phyloP scores from a whole-genome alignment of 2,113 vertebrate species.

The Seriola aureovittata region DNA sequence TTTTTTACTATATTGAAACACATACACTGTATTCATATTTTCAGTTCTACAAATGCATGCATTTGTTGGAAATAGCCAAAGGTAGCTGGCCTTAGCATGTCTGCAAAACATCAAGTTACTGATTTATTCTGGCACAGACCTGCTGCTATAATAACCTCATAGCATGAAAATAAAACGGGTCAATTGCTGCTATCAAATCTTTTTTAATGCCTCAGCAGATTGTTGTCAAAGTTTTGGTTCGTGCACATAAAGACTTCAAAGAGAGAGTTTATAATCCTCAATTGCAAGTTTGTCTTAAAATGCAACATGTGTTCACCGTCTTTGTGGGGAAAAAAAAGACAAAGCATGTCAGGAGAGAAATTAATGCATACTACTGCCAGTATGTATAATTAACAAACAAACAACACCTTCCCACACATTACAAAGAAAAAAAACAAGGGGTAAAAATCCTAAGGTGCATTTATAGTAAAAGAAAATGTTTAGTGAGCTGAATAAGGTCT shows the following conservation, averaged over 20 bases:
- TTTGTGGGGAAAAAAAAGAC: too few relatives aligned
- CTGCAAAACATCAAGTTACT: not conserved
- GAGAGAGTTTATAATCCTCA: too few relatives aligned
- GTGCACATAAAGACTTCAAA: too few relatives aligned
- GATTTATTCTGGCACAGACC: not conserved
- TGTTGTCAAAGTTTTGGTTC: not conserved
- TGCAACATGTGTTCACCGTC: not conserved
- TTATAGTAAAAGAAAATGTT: too few relatives aligned
- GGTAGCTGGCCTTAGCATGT: not conserved
- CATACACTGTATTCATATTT: not conserved
- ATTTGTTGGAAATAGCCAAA: not conserved
- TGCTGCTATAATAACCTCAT: not conserved
- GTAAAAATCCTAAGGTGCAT: too few relatives aligned
- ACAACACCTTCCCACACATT: too few relatives aligned
- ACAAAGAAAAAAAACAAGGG: not conserved
- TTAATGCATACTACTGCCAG: too few relatives aligned
- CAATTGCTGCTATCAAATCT: slow-evolving; percentile 7
- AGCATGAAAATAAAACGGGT: not conserved
- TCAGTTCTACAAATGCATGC: not conserved
- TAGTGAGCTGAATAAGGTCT: too few relatives aligned
- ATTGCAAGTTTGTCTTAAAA: too few relatives aligned
- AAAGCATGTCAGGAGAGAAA: too few relatives aligned
- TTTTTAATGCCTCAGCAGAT: not conserved
- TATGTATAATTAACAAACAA: too few relatives aligned
- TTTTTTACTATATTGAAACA: too few relatives aligned